Evolutionary conservation across 1,140 invertebrate genomes (phyloP).

Genomic region (Microplitis demolitor): DNA sequence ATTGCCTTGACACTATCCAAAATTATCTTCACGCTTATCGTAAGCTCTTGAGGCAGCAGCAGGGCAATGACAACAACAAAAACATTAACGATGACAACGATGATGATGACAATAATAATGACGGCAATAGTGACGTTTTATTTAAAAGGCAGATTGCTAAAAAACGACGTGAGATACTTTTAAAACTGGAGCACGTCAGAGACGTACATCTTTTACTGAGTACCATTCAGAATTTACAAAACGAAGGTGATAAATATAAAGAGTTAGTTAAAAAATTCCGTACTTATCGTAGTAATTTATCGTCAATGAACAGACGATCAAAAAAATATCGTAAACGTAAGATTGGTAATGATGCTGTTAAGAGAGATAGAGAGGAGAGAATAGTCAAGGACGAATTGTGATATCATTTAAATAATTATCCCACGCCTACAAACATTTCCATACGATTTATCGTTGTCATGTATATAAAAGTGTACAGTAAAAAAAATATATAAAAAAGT

Average conservation of each 20-base stretch:
- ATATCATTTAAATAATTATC: constrained; percentile 32
- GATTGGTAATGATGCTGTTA: constrained; percentile 8
- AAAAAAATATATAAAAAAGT: too few relatives aligned
- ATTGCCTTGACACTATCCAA: constrained; percentile 54
- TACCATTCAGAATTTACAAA: constrained; percentile 41
- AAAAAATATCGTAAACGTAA: not conserved
- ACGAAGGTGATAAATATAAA: constrained; percentile 37
- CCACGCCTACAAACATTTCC: not conserved
- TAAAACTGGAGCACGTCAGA: constrained; percentile 50
- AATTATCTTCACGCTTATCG: constrained; percentile 45
- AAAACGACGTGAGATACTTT: constrained; percentile 41
- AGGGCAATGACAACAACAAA: constrained; percentile 25
- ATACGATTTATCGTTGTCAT: not conserved
- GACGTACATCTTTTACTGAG: constrained; percentile 54
- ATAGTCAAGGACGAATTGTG: constrained; percentile 46
- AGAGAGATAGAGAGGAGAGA: not conserved
- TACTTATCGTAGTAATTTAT: constrained; percentile 37
- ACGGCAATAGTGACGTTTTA: too few relatives aligned
- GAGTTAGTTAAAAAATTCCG: constrained; percentile 41
- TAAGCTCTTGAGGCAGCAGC: constrained; percentile 36
- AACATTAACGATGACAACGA: constrained; percentile 22
- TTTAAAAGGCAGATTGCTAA: constrained; percentile 11
- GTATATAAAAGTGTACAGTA: too few relatives aligned
- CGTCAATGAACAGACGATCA: constrained; percentile 21
- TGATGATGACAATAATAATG: not conserved